Evolutionary conservation across 2,888 invertebrate species (phyloP).

Genomic region (Ypsolopha sequella): DNA sequence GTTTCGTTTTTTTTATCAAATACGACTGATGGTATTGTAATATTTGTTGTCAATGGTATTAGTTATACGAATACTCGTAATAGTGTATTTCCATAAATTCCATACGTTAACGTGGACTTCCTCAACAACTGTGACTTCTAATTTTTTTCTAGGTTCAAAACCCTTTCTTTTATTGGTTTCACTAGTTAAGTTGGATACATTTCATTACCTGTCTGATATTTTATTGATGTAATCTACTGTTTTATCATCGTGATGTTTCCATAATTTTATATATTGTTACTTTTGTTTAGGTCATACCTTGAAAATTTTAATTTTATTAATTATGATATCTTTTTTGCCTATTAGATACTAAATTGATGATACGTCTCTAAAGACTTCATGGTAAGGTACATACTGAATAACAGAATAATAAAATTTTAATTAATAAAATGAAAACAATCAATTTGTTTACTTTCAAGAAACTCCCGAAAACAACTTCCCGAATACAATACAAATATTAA

Average conservation of each 20-base stretch:
- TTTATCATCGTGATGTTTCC: not conserved
- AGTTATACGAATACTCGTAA: too few relatives aligned
- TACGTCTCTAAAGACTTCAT: conserved; percentile 40
- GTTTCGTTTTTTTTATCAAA: conserved; percentile 9
- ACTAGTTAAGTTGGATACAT: too few relatives aligned
- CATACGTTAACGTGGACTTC: too few relatives aligned
- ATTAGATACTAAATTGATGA: conserved; percentile 28
- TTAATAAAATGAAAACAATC: conserved; percentile 36
- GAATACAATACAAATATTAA: not conserved
- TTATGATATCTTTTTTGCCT: conserved; percentile 5
- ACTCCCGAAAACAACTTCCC: not conserved
- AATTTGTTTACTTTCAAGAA: conserved; percentile 12
- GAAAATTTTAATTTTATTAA: not conserved
- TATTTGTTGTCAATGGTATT: not conserved
- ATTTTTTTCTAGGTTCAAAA: too few relatives aligned
- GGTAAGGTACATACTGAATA: conserved; percentile 41
- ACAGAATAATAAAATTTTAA: conserved; percentile 43
- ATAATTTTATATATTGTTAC: not conserved
- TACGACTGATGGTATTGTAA: conserved; percentile 26
- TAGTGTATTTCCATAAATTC: too few relatives aligned
- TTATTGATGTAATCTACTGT: too few relatives aligned
- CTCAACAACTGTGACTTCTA: too few relatives aligned
- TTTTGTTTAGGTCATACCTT: not conserved
- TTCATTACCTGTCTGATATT: too few relatives aligned
- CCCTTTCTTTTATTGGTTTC: too few relatives aligned